A percentile compares a stretch with the other conserved stretches of the same genome.
Evolutionary conservation across 37 sponge, comb jelly and placozoan species (phyloP).

Genomic region (Mnemiopsis leidyi): DNA sequence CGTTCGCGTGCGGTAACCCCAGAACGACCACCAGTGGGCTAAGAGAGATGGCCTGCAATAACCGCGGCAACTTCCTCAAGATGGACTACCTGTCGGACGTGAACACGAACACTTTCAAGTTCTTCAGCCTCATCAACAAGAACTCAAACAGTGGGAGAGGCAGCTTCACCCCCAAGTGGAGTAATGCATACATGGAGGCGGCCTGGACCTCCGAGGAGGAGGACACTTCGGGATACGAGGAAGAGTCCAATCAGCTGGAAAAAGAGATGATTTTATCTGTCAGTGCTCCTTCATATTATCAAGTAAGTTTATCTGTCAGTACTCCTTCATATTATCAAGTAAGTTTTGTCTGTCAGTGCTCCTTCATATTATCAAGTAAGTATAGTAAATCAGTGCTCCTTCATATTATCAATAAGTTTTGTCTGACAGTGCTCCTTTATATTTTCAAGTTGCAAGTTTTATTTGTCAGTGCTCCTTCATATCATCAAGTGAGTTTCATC

Average conservation of each 20-base stretch:
- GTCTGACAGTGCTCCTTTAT: neutral
- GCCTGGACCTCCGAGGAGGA: neutral
- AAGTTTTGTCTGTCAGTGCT: conserved; percentile 31
- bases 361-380: too few species aligned
- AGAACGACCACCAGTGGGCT: conserved; percentile 50
- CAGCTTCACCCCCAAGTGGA: conserved; percentile 34
- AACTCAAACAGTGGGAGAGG: neutral
- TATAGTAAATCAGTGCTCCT: too few species aligned
- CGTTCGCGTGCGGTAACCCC: conserved; percentile 41
- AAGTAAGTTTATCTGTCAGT: conserved; percentile 24
- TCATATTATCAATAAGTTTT: neutral
- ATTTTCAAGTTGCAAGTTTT: conserved; percentile 1
- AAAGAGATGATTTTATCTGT: conserved; percentile 34
- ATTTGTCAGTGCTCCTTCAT: conserved; percentile 14
- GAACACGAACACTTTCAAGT: conserved; percentile 22
- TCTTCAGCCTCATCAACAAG: conserved; percentile 25
- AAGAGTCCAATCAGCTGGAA: neutral
- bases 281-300: conserved; percentile 35
- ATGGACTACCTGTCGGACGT: conserved; percentile 13
- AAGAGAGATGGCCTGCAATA: conserved; percentile 38
- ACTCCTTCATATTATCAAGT: neutral
- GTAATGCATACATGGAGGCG: conserved; percentile 27
- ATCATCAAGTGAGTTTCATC: too few species aligned
- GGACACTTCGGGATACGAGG: neutral
- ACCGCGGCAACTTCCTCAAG: conserved; percentile 26